Conservation (phyloP, 2,113 vertebrate genomes). For the Sylvilagus bachmani region DNA sequence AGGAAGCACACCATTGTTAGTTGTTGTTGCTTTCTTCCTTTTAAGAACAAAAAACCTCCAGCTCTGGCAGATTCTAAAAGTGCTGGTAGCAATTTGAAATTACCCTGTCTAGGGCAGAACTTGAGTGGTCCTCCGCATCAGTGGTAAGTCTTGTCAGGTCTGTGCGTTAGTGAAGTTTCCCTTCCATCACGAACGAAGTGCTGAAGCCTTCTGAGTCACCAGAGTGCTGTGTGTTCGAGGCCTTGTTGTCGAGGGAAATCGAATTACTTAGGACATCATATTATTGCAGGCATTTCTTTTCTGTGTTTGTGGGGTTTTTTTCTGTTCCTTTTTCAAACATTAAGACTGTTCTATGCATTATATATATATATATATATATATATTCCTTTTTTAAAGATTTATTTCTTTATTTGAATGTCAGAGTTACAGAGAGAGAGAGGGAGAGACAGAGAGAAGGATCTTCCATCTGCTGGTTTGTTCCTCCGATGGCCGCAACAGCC, state of each 20-base stretch:
- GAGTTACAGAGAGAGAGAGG: too few species aligned
- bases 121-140: conserved; percentile 16
- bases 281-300: conserved; percentile 32
- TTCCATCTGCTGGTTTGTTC: too few species aligned
- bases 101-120: conserved; percentile 7
- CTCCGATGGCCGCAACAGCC: too few species aligned
- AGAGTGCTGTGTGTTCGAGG: conserved; percentile 23
- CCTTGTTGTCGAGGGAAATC: conserved; percentile 58
- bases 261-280: not conserved
- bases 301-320: conserved; percentile 42
- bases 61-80: not conserved
- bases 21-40: conserved; percentile 67
- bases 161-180: not conserved
- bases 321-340: not conserved
- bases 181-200: not conserved
- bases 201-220: not conserved
- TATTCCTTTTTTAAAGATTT: too few species aligned
- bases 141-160: not conserved
- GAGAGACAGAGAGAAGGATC: too few species aligned
- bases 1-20: conserved; percentile 75
- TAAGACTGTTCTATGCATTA: not conserved
- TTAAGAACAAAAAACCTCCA: conserved; percentile 64
- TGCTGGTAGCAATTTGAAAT: conserved; percentile 54
- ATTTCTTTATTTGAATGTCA: too few species aligned
- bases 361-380: too few species aligned